A percentile compares a stretch with the other conserved stretches of the same genome.
Evolutionary conservation across 1,140 invertebrate genomes (phyloP).

Genomic region (Drosophila serrata): DNA sequence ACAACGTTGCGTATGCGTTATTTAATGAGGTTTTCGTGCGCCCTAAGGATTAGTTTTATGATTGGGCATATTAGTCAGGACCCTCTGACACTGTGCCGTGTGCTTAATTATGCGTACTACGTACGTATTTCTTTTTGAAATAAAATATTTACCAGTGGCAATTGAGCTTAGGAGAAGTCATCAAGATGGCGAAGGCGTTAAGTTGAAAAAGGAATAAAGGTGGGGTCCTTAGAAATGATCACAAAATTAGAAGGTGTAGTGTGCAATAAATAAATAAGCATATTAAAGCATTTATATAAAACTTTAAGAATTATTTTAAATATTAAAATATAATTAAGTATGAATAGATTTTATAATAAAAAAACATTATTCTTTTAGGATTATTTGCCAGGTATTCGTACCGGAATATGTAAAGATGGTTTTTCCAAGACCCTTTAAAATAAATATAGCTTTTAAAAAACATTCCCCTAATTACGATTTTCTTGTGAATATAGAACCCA

Average conservation of each 20-base stretch:
- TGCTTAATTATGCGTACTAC: slow-evolving; percentile 63
- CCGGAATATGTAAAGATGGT: background rate
- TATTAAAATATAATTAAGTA: no score
- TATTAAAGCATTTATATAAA: background rate
- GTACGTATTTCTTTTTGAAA: slow-evolving; percentile 13
- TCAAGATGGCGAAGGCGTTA: background rate
- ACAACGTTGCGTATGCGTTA: slow-evolving; percentile 74
- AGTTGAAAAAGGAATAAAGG: background rate
- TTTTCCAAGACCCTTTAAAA: background rate
- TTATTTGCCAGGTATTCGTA: background rate
- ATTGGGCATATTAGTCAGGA: slow-evolving; percentile 72
- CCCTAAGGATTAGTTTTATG: slow-evolving; percentile 78
- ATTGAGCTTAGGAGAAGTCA: slow-evolving; percentile 2
- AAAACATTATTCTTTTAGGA: no score
- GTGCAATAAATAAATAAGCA: background rate
- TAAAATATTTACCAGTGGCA: slow-evolving; percentile 33
- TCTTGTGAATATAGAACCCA: no score
- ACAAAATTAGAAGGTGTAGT: no score
- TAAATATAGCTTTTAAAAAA: background rate
- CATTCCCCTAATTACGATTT: background rate
- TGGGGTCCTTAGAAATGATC: background rate
- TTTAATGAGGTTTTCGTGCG: slow-evolving; percentile 75
- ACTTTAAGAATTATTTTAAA: no score
- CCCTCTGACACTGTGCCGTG: slow-evolving; percentile 3
- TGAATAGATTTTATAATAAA: no score